A percentile compares a stretch with the other conserved stretches of the same genome.
Evolutionary conservation across 1,140 invertebrate species (phyloP).

Genomic region (Drosophila rufa): DNA sequence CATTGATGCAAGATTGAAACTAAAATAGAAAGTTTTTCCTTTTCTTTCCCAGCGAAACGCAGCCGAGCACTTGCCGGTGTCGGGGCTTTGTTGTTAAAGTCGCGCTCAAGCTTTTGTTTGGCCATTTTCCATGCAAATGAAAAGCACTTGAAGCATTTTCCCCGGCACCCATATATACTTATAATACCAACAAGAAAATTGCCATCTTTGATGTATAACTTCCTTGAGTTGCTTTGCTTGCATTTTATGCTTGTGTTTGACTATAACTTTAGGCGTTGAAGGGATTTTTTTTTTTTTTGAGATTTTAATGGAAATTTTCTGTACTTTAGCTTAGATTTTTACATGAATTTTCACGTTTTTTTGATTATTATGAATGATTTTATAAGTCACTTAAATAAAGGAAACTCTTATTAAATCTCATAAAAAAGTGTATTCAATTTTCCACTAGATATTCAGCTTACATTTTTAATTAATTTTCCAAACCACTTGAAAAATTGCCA

Average conservation of each 20-base stretch:
- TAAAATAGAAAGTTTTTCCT: slow-evolving; percentile 74
- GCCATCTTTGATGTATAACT: slow-evolving; percentile 42
- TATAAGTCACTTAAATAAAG: no score
- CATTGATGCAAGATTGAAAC: slow-evolving; percentile 34
- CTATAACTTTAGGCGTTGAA: neutral
- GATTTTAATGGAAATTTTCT: neutral
- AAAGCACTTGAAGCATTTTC: slow-evolving; percentile 61
- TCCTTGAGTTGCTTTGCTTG: slow-evolving; percentile 11
- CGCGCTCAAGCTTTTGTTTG: slow-evolving; percentile 65
- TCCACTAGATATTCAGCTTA: neutral
- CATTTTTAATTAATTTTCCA: slow-evolving; percentile 32
- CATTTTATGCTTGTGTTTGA: neutral
- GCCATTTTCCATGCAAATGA: slow-evolving; percentile 72
- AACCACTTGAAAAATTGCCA: slow-evolving; percentile 19
- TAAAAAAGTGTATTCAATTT: neutral
- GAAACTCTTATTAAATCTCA: neutral
- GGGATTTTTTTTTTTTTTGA: neutral
- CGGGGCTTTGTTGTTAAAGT: slow-evolving; percentile 25
- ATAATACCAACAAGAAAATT: slow-evolving; percentile 38
- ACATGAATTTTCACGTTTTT: no score
- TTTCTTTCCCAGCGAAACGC: slow-evolving; percentile 58
- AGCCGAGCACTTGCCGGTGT: slow-evolving; percentile 25
- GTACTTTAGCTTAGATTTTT: no score
- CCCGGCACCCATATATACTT: slow-evolving; percentile 33
- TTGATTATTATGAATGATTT: no score